These are phyloP conservation scores for Sympetrum striolatum DNA, from an alignment of 2,888 invertebrate species.

Conservation along the genomic window DNA sequence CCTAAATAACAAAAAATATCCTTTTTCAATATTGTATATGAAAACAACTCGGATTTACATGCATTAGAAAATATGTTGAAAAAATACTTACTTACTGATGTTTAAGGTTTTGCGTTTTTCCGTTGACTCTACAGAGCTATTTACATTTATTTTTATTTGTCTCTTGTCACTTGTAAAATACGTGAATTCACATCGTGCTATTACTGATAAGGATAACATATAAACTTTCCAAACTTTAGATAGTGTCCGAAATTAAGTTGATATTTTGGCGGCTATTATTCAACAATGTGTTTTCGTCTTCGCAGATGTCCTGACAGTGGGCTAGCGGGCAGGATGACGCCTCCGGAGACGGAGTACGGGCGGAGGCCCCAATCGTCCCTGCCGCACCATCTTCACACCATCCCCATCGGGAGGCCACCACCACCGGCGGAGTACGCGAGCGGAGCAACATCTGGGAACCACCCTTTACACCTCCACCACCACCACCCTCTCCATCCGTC, in stretches of 20 bases:
- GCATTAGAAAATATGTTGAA: too few relatives aligned
- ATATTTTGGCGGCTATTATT: not conserved
- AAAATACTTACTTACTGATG: too few relatives aligned
- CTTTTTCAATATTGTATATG: too few relatives aligned
- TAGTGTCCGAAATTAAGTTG: not conserved
- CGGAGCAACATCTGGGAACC: slow-evolving; percentile 48
- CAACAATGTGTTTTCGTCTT: slow-evolving; percentile 57
- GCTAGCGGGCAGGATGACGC: slow-evolving; percentile 71
- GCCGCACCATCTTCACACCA: slow-evolving; percentile 57
- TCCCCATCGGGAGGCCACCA: slow-evolving; percentile 50
- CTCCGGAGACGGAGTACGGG: slow-evolving; percentile 63
- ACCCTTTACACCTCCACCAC: slow-evolving; percentile 46
- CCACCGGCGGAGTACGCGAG: slow-evolving; percentile 52
- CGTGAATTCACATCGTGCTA: too few relatives aligned
- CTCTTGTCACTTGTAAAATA: too few relatives aligned
- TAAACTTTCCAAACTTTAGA: too few relatives aligned
- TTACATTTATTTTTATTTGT: too few relatives aligned
- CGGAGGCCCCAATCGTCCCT: slow-evolving; percentile 56
- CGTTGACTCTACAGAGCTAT: too few relatives aligned
- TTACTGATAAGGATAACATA: too few relatives aligned
- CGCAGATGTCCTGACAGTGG: slow-evolving; percentile 72
- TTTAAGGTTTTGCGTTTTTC: too few relatives aligned
- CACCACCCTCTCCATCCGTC: slow-evolving; percentile 48
- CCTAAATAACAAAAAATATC: too few relatives aligned
- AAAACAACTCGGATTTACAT: too few relatives aligned